phyloP scores from a whole-genome alignment of 2,888 invertebrate genomes.

The Drepanosiphum platanoidis region DNA sequence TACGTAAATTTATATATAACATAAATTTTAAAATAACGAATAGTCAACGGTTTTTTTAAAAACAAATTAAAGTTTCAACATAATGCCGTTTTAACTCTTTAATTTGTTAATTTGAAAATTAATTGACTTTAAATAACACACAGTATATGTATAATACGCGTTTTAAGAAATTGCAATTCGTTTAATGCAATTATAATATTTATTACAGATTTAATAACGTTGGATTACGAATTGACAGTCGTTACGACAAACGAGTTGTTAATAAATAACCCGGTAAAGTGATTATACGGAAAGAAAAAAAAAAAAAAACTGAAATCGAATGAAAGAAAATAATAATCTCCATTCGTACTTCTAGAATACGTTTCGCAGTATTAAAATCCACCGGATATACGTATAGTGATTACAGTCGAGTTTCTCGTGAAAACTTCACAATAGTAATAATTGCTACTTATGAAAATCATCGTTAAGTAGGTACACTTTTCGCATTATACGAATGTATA shows the following conservation, averaged over 20 bases:
- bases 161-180: slow-evolving; percentile 3
- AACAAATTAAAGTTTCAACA: not conserved
- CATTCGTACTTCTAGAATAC: not conserved
- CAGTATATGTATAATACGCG: not conserved
- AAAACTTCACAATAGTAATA: not conserved
- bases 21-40: not conserved
- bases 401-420: too few relatives aligned
- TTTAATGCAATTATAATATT: not conserved
- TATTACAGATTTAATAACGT: not conserved
- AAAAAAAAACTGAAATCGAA: not conserved
- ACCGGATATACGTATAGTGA: too few relatives aligned
- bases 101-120: slow-evolving; percentile 13
- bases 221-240: not conserved
- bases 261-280: not conserved
- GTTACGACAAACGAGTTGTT: not conserved
- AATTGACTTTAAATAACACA: not conserved
- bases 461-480: not conserved
- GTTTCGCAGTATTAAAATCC: not conserved
- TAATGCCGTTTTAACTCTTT: not conserved
- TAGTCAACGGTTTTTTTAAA: not conserved
- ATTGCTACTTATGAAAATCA: not conserved
- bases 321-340: not conserved
- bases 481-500: too few relatives aligned
- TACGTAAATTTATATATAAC: too few relatives aligned
- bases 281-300: not conserved